Base-by-base conservation (phyloP, 2,797 vertebrate genomes). In the Triplophysa yarkandensis region DNA sequence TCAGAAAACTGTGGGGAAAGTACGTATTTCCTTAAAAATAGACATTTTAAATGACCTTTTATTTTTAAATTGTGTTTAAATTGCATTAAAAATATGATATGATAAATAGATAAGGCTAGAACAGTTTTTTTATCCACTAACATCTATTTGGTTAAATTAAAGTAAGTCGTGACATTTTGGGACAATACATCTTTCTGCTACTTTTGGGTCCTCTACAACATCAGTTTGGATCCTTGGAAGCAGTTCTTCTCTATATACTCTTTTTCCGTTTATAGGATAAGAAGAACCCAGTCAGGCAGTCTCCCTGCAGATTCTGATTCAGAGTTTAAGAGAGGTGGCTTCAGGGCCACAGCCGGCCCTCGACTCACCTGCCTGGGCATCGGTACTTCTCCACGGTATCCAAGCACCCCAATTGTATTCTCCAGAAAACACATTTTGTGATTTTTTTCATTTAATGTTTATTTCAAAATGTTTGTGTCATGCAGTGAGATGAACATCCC, bases 1-100 rank as follows among this genome's bases (percentile, higher is more conserved):
- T 99, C 79, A 95, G 90, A 87, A 98, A 95, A 77, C 94, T 99
- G 75, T 98, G 95, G 97, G 97, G 97, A 84, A 98, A 92, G 98
- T 98, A 91, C 90, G 95, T 89, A n/a, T 7, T 13, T 58, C 6
- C 16, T 16, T 30, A 3, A n/a, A n/a, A n/a, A n/a, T n/a, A n/a
- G n/a, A n/a, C n/a, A n/a, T n/a, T n/a, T n/a, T n/a, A n/a, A n/a
- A n/a, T n/a, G n/a, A n/a, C n/a, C n/a, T n/a, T n/a, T n/a, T n/a
- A n/a, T n/a, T 17, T 43, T 17, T 14, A 43, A 43, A 17, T 19
- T 8, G 36, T 11, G 9, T 39, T 39, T 11, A 39, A 2, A 39
- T 10, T 36, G 10, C 34, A 36, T 39, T 39, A 39, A 39, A 39
- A 9, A 39, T 39, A 11, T 13, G 2, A 39, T 39, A 9, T 39